These are phyloP conservation scores for Leuctra nigra DNA, from an alignment of 2,888 invertebrate species.

Conservation along the genomic window DNA sequence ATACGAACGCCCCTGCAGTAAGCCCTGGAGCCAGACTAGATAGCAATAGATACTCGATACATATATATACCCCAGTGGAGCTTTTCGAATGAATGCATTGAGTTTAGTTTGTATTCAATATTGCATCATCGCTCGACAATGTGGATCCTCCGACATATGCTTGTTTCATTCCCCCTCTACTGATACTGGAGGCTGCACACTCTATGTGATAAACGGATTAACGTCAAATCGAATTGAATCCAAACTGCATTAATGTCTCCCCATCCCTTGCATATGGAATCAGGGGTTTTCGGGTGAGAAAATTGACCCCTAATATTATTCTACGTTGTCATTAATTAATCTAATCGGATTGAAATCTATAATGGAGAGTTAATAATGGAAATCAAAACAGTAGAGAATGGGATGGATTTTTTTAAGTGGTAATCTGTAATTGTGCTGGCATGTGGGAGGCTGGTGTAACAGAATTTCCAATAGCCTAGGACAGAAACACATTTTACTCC, in stretches of 20 bases:
- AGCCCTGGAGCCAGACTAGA: not conserved
- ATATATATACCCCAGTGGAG: not conserved
- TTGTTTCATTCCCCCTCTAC: not conserved
- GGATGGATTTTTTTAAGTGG: too few relatives aligned
- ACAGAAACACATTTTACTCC: too few relatives aligned
- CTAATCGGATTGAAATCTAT: too few relatives aligned
- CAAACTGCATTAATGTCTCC: conserved; percentile 23
- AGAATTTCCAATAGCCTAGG: too few relatives aligned
- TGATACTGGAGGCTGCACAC: not conserved
- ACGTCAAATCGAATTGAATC: conserved; percentile 29
- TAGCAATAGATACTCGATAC: not conserved
- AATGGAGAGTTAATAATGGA: too few relatives aligned
- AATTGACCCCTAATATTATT: too few relatives aligned
- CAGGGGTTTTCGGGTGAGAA: not conserved
- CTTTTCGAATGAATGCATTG: conserved; percentile 1
- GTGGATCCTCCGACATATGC: conserved; percentile 8
- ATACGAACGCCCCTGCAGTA: not conserved
- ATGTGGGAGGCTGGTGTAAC: too few relatives aligned
- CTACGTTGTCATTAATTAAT: too few relatives aligned
- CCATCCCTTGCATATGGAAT: not conserved
- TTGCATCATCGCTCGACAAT: conserved; percentile 15
- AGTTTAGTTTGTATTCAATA: conserved; percentile 6
- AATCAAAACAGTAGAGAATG: too few relatives aligned
- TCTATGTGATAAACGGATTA: conserved; percentile 28
- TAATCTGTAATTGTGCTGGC: too few relatives aligned